Evolutionary conservation across 2,797 vertebrate species (phyloP), one percentile per base, ranked within the genome.

Genomic region (Rhadinocentrus ornatus): DNA sequence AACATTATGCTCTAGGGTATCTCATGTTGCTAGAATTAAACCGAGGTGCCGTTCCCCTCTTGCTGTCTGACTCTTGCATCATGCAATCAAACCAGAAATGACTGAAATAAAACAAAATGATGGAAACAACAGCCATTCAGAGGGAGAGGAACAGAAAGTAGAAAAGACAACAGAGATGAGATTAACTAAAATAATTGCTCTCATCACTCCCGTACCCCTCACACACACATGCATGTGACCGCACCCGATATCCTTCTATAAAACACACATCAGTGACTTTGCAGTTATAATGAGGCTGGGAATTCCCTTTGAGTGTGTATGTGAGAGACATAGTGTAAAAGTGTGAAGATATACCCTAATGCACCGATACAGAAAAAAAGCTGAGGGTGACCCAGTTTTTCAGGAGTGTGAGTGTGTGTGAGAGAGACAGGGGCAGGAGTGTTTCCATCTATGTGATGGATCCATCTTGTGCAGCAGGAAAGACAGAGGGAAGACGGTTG

Each of bases 381-480:
- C 50, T 24, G 13, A 58, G 29, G 56, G 41, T 90, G 90, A 89
- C 90, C 90, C 81, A 91, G 71, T 88, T 90, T 78, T 44, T 54
- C n/a, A 67, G 59, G 66, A 24, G 73, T 34, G 34, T 48, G 73
- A 44, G 71, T 55, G 56, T 29, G 44, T 32, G 77, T 11, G 71
- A 44, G 60, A 62, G 54, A 57, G 20, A 66, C 75, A 59, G 60
- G 18, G 66, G 68, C 65, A 20, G 31, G 80, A 85, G 89, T 89
- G 81, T 89, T 90, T 89, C 87, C 86, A 71, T 88, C 73, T 82
- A 68, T 76, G 78, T 73, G 82, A 75, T 77, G 88, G 84, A 89
- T 90, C 91, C 91, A 92, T 92, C 83, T 92, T 92, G 89, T 90
- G 84, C 73, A 76, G 86, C 74, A 72, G 69, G 73, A 75, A 75